Evolutionary conservation across 53 echinoderm and acorn worm species (phyloP), one percentile per base, ranked within the genome.

Genomic region (Holothuria scabra): DNA sequence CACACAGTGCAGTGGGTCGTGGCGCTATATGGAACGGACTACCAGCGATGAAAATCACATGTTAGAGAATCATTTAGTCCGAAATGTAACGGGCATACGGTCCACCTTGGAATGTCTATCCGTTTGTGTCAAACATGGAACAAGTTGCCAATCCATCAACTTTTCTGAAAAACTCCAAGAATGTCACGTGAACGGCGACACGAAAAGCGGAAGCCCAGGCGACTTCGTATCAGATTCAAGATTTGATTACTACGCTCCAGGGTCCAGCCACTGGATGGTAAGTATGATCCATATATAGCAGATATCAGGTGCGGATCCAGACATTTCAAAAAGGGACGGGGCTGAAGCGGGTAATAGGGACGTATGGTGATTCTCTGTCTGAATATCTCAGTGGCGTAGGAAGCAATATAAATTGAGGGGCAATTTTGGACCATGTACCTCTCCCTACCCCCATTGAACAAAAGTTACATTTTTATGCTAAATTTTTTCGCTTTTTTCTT

Each of bases 221-320:
- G 92, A 92, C 59, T 89, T 92, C 34, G 89, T 92, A 30, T 67
- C 83, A 18, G 86, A 88, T 62, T 52, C 59, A 25, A 83, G 78
- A 19, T 92, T 92, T 61, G 86, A 89, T 55, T 92, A 92, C 62
- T 92, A 86, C 64, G 92, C 74, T 46, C 86, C 92, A 7, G 81
- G 85, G 14, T 92, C 92, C 24, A 84, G 79, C 33, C 92, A 88
- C 67, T 92, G 92, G 92, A 82, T 84, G 88, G 92, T 92, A 79
- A 41, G 65, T 62, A 81, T 41, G 41, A 41, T n/a, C n/a, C n/a
- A n/a, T n/a, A n/a, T n/a, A n/a, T n/a, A n/a, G n/a, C n/a, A n/a
- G n/a, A n/a, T n/a, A n/a, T n/a, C n/a, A n/a, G n/a, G n/a, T n/a
- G n/a, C n/a, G n/a, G n/a, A n/a, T n/a, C n/a, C n/a, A n/a, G n/a